These are phyloP conservation scores for Acropora yongei DNA, from an alignment of 64 coral and sea anemone genomes.

Conservation along the genomic window DNA sequence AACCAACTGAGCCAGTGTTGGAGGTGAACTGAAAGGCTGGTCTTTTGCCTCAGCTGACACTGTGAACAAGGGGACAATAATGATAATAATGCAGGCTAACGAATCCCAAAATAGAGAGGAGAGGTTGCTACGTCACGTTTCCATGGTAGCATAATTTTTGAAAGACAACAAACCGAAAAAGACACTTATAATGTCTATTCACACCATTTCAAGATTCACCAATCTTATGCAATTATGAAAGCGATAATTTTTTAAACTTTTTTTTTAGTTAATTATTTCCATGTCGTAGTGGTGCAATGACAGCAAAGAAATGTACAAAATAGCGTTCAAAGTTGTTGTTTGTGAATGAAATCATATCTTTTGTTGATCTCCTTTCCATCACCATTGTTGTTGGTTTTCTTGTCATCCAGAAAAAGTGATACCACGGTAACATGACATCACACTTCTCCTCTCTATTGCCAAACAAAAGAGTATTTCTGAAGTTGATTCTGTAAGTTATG, in stretches of 20 bases:
- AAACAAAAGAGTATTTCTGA: background rate
- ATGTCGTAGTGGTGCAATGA: too few relatives aligned
- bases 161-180: background rate
- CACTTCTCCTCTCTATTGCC: background rate
- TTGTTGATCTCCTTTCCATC: too few relatives aligned
- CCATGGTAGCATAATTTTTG: background rate
- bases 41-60: constrained; percentile 5
- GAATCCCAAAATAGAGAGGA: background rate
- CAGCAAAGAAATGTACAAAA: too few relatives aligned
- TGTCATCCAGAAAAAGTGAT: background rate
- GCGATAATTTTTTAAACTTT: background rate
- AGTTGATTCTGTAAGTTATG: background rate
- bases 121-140: too few relatives aligned
- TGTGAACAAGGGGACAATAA: constrained; percentile 4
- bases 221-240: background rate
- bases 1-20: constrained; percentile 17
- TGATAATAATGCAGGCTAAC: background rate
- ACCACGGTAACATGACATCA: background rate
- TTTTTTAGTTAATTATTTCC: background rate
- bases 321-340: too few relatives aligned
- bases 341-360: too few relatives aligned
- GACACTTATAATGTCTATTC: background rate
- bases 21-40: background rate
- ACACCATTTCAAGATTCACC: background rate
- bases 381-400: too few relatives aligned